Conservation (phyloP, 2,888 invertebrate species). For the Xestia sexstrigata region DNA sequence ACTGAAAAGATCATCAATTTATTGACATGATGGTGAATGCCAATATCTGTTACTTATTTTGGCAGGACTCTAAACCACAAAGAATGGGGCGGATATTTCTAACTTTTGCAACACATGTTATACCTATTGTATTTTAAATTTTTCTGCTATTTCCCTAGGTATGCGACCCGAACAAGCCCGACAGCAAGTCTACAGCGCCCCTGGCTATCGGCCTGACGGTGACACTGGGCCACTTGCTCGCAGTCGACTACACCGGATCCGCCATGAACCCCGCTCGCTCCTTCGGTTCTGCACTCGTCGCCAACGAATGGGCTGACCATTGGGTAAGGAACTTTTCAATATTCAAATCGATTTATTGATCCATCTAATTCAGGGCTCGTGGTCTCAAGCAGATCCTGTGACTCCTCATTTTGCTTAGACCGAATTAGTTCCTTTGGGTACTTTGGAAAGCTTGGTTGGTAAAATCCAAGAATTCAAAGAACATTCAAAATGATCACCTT, state of each 20-base stretch:
- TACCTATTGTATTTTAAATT: not conserved
- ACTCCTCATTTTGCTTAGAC: not conserved
- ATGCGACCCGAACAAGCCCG: conserved; percentile 94
- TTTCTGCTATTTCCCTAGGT: conserved; percentile 74
- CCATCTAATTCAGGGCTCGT: not conserved
- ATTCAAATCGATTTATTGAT: not conserved
- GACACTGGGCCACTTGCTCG: conserved; percentile 95
- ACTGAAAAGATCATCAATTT: not conserved
- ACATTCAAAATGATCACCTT: not conserved
- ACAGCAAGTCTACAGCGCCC: conserved; percentile 95
- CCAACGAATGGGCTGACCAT: conserved; percentile 94
- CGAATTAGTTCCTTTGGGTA: not conserved
- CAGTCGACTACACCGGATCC: conserved; percentile 96
- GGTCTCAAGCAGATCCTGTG: not conserved
- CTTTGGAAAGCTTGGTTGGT: not conserved
- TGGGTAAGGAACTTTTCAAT: conserved; percentile 92
- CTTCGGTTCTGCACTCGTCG: conserved; percentile 96
- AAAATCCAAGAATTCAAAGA: not conserved
- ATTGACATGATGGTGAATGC: too few species aligned
- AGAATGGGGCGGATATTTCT: not conserved
- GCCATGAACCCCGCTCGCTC: conserved; percentile 98
- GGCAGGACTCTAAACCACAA: not conserved
- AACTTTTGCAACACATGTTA: not conserved
- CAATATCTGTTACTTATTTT: not conserved
- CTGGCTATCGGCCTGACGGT: conserved; percentile 97